Evolutionary conservation across 2,797 vertebrate species (phyloP).

Genomic region (Myripristis jacobus): DNA sequence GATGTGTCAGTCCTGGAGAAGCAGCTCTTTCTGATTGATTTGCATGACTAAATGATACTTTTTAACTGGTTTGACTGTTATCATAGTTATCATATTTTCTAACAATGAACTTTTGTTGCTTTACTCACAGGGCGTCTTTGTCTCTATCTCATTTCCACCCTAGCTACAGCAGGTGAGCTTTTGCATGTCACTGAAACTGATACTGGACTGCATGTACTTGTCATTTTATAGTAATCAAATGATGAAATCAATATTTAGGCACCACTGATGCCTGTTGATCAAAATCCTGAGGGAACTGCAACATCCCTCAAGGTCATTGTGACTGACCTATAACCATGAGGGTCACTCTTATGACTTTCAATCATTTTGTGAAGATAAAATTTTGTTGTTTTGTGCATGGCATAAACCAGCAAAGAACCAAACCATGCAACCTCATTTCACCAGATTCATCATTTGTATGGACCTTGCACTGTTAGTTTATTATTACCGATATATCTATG

Average conservation of each 20-base stretch:
- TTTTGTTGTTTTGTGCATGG: too few species aligned
- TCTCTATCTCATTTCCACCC: constrained; percentile 17
- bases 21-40: too few species aligned
- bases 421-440: background rate
- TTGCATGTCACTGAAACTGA: background rate
- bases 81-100: constrained; percentile 1
- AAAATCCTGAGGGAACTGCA: too few species aligned
- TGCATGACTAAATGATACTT: too few species aligned
- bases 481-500: background rate
- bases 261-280: too few species aligned
- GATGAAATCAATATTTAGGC: too few species aligned
- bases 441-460: background rate
- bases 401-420: background rate
- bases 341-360: background rate
- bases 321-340: background rate
- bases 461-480: background rate
- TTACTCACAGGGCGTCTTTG: constrained; percentile 48
- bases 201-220: too few species aligned
- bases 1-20: background rate
- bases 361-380: background rate
- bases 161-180: constrained; percentile 59
- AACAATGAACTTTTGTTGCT: background rate
- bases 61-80: background rate
- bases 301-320: background rate
- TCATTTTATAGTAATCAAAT: too few species aligned